Evolutionary conservation across 2,888 invertebrate species (phyloP), one percentile per base, ranked within the genome.

Genomic region (Leucozona laternaria): DNA sequence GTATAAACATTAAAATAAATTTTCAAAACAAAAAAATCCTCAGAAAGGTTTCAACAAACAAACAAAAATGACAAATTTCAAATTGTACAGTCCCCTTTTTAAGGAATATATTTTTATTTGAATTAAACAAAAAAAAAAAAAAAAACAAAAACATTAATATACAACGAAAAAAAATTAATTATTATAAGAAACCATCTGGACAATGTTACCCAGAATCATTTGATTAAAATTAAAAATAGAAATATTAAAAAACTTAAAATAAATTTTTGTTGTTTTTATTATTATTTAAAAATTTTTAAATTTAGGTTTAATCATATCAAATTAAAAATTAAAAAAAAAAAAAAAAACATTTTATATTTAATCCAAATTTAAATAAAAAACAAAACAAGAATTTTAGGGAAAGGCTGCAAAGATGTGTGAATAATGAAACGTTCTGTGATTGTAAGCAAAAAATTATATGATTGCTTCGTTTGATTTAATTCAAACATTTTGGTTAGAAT

Each of bases 401-500:
- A 86, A 86, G 86, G 86, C 79, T 86, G 86, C 75, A 79, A 86
- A 82, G 80, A 86, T 75, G 78, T 82, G 86, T 86, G 86, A 79
- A 82, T 75, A 86, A 82, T 78, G 86, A 82, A 86, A 86, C 86
- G 82, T 86, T 82, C 86, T 86, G 86, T 86, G 86, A 86, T 86
- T 86, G 86, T 71, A 73, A 85, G 53, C 72, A 85, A 85, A 79
- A 31, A 25, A 31, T 66, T 20, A 76, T n/a, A 81, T 77, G 77
- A 84, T 80, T 84, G 84, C 76, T 84, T 72, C 37, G 70, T 80
- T 79, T 79, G 75, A 71, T 57, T 84, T 79, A 64, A 62, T n/a
- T 83, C 75, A 84, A 80, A 84, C 76, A 72, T 66, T 76, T 72
- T 76, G 68, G 72, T 83, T 62, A 34, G 22, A 48, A 50, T 25